Evolutionary conservation across 2,113 vertebrate species (phyloP).

Genomic region (Poicephalus gulielmi): DNA sequence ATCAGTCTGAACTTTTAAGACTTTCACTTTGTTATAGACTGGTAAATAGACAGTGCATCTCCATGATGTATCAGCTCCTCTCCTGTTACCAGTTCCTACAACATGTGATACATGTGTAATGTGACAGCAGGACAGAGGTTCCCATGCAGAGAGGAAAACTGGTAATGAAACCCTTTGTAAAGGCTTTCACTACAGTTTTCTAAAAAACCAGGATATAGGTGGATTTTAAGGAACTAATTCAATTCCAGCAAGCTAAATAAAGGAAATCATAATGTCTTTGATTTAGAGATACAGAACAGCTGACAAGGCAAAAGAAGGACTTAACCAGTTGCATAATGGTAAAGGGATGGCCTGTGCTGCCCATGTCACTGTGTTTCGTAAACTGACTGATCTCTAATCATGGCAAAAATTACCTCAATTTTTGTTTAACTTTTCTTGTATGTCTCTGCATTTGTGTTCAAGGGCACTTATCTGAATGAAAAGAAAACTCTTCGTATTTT

Average conservation of each 20-base stretch:
- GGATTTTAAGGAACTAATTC: background rate
- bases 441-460: background rate
- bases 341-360: background rate
- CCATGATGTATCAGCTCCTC: background rate
- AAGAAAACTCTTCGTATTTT: background rate
- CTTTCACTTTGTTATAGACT: background rate
- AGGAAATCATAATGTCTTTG: background rate
- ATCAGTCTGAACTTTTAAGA: background rate
- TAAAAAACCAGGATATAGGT: background rate
- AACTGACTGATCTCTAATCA: background rate
- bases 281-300: background rate
- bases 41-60: background rate
- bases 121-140: background rate
- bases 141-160: background rate
- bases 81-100: background rate
- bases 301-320: background rate
- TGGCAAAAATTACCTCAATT: background rate
- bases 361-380: background rate
- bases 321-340: background rate
- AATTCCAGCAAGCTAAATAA: background rate
- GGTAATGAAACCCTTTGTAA: background rate
- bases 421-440: background rate
- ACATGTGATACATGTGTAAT: background rate
- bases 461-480: background rate
- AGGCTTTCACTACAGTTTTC: background rate